A percentile compares a stretch with the other conserved stretches of the same genome.
Conservation (phyloP, 2,113 vertebrate species). For the Vombatus ursinus region DNA sequence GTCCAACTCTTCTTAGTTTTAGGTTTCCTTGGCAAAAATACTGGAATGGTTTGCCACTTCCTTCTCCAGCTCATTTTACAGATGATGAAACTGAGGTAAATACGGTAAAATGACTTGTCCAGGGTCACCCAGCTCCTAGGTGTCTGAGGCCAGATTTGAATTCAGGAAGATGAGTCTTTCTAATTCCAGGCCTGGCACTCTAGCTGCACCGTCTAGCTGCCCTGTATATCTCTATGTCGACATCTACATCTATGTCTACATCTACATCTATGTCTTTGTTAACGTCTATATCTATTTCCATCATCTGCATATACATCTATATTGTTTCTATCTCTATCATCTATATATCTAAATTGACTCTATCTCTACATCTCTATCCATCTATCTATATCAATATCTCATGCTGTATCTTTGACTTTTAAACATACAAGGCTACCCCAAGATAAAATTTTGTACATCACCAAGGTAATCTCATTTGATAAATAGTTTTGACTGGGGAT, state of each 20-base stretch:
- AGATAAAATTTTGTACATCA: neutral
- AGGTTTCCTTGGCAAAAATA: neutral
- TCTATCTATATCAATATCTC: neutral
- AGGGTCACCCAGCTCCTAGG: neutral
- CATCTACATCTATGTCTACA: no score
- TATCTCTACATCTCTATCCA: neutral
- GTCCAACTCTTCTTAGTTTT: neutral
- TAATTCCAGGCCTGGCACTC: neutral
- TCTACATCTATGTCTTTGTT: no score
- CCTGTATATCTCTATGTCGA: neutral
- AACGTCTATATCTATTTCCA: no score
- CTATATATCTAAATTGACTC: neutral
- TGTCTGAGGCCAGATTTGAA: neutral
- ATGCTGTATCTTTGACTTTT: neutral
- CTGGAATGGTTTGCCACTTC: neutral
- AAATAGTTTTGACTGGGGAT: neutral
- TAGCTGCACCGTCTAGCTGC: neutral
- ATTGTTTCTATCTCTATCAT: neutral
- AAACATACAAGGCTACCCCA: neutral
- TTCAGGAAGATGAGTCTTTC: neutral
- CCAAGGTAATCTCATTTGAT: slow-evolving; percentile 25
- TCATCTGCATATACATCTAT: no score
- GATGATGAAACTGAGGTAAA: neutral
- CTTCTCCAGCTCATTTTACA: neutral
- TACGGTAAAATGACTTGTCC: neutral